phyloP scores from a whole-genome alignment of 2,113 vertebrate species.

The Syrrhaptes paradoxus region DNA sequence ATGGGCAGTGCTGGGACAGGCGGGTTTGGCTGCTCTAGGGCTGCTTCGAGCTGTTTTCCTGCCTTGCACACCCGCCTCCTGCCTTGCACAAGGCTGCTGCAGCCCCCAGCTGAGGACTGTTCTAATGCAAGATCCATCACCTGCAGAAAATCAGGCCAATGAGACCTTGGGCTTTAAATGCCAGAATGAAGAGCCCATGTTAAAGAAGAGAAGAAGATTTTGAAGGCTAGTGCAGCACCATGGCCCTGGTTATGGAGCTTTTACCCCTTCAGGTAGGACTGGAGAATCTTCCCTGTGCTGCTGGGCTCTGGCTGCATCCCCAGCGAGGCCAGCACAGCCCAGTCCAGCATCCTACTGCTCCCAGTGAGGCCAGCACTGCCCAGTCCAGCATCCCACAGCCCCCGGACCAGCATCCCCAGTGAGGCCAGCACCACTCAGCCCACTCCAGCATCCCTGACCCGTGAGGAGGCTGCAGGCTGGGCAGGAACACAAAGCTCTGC shows the following conservation, averaged over 20 bases:
- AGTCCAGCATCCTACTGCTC: no score
- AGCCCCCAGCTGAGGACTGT: not conserved
- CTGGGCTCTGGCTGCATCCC: no score
- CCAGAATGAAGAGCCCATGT: accelerated
- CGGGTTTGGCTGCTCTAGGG: not conserved
- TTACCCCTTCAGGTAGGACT: not conserved
- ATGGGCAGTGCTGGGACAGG: not conserved
- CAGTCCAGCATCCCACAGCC: not conserved
- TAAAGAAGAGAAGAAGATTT: not conserved
- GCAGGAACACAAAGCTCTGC: not conserved
- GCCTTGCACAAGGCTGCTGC: no score
- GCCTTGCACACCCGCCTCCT: not conserved
- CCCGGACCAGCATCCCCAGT: not conserved
- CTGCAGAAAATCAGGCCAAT: not conserved
- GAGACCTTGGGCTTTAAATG: not conserved
- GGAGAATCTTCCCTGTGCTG: no score
- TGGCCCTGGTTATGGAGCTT: not conserved
- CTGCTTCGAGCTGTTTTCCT: not conserved
- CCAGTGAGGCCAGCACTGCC: accelerated
- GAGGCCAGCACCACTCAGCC: accelerated
- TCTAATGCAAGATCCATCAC: not conserved
- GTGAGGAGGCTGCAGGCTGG: not conserved
- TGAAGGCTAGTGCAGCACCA: not conserved
- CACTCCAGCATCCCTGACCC: not conserved
- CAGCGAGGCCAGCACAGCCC: not conserved